Percentiles rank a stretch among this genome's conserved stretches.
These are phyloP conservation scores for Trialeurodes vaporariorum DNA, from an alignment of 1,140 invertebrate genomes.

Conservation along the genomic window DNA sequence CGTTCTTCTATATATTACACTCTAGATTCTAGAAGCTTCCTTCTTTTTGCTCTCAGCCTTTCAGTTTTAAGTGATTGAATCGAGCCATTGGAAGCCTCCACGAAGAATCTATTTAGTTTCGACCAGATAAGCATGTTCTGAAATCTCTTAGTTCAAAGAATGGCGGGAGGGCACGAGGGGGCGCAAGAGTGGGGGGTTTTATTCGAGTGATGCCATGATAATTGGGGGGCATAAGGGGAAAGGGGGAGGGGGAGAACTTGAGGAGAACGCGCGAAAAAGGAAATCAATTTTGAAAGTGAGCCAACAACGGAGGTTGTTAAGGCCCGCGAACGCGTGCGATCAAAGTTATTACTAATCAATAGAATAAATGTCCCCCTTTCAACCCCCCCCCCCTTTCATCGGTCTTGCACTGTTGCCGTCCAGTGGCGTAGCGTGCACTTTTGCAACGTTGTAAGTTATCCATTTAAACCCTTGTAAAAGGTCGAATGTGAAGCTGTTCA, in stretches of 20 bases:
- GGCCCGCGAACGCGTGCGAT: neutral
- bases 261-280: constrained; percentile 7
- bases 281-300: neutral
- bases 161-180: neutral
- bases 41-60: too few species aligned
- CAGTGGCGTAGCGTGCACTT: neutral
- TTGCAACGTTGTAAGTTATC: neutral
- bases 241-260: constrained; percentile 12
- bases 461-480: neutral
- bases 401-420: neutral
- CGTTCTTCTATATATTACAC: too few species aligned
- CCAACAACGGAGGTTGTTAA: neutral
- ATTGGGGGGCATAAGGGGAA: neutral
- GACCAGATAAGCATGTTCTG: too few species aligned
- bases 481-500: neutral
- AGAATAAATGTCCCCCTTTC: neutral
- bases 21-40: too few species aligned
- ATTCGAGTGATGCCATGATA: neutral
- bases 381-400: neutral
- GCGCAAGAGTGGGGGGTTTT: neutral
- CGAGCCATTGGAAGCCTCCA: too few species aligned
- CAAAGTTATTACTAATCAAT: neutral
- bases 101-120: too few species aligned
- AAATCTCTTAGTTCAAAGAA: too few species aligned
- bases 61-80: too few species aligned